These are phyloP conservation scores for Tupiocoris notatus DNA, from an alignment of 2,888 invertebrate genomes.

Conservation along the genomic window DNA sequence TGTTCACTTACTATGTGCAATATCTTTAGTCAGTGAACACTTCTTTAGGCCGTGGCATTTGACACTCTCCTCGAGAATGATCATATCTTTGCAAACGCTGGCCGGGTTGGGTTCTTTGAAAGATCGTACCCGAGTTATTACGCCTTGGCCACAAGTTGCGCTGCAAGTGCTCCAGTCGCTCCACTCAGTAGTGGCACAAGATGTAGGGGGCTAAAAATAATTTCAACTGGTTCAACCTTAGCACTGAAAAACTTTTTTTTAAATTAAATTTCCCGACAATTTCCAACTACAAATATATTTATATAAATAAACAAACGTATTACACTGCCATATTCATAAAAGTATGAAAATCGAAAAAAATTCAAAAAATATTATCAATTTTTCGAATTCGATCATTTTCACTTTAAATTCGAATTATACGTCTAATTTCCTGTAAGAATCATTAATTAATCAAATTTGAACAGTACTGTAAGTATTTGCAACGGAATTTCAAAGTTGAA, in stretches of 20 bases:
- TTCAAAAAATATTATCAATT: too few species aligned
- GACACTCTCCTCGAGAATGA: conserved; percentile 72
- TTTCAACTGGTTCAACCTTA: too few species aligned
- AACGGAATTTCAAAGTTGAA: too few species aligned
- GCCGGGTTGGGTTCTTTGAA: conserved; percentile 29
- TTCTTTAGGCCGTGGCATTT: conserved; percentile 67
- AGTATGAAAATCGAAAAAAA: too few species aligned
- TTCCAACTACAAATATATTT: too few species aligned
- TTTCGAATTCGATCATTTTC: too few species aligned
- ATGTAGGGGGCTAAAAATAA: conserved; percentile 48
- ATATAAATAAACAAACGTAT: background rate
- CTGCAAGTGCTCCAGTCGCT: conserved; percentile 91
- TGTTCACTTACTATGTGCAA: conserved; percentile 67
- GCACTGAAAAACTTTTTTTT: too few species aligned
- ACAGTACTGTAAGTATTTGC: too few species aligned
- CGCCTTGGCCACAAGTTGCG: conserved; percentile 82
- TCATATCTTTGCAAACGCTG: conserved; percentile 61
- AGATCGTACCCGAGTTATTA: conserved; percentile 48
- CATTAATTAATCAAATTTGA: too few species aligned
- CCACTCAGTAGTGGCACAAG: conserved; percentile 79
- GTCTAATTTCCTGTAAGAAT: too few species aligned
- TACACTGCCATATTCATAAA: background rate
- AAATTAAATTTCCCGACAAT: too few species aligned
- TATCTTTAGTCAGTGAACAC: conserved; percentile 70
- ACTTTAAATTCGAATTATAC: too few species aligned